Evolutionary conservation across 2,888 invertebrate species (phyloP).

Genomic region (Andricus curvator): DNA sequence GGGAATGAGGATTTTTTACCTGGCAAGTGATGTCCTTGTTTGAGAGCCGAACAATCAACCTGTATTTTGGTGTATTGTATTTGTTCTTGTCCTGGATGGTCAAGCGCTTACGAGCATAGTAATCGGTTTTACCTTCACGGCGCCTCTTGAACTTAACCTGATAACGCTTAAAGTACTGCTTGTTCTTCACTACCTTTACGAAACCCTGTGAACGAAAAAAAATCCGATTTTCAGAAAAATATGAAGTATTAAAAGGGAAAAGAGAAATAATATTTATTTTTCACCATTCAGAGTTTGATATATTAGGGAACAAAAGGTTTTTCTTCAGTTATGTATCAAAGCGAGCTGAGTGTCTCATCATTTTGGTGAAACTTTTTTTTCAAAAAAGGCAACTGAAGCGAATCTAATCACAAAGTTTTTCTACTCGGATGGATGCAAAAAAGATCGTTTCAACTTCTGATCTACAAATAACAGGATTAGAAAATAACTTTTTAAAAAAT

Average conservation of each 20-base stretch:
- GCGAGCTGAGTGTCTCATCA: slow-evolving; percentile 76
- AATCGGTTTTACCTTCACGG: slow-evolving; percentile 99
- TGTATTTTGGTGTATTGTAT: slow-evolving; percentile 99
- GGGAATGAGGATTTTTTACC: slow-evolving; percentile 75
- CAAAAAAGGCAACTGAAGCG: too few relatives aligned
- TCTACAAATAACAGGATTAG: too few relatives aligned
- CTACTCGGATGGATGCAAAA: too few relatives aligned
- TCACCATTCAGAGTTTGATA: slow-evolving; percentile 59
- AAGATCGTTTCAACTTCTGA: too few relatives aligned
- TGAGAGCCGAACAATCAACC: slow-evolving; percentile 97
- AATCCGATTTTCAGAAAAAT: neutral
- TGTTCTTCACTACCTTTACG: slow-evolving; percentile 99
- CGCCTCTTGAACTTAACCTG: slow-evolving; percentile 99
- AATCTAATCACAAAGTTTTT: too few relatives aligned
- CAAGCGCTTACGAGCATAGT: slow-evolving; percentile 98
- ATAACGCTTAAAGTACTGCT: slow-evolving; percentile 99
- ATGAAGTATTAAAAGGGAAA: neutral
- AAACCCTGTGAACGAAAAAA: slow-evolving; percentile 85
- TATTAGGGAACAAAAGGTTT: slow-evolving; percentile 70
- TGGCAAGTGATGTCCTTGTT: slow-evolving; percentile 99
- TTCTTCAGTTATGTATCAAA: slow-evolving; percentile 73
- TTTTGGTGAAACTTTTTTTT: slow-evolving; percentile 49
- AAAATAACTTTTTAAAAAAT: neutral
- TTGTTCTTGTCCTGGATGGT: slow-evolving; percentile 99
- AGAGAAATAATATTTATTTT: neutral